Percentiles rank a stretch among this genome's conserved stretches.
These are phyloP conservation scores for Microctenopoma lineatum DNA, from an alignment of 2,797 vertebrate species.

Conservation along the genomic window DNA sequence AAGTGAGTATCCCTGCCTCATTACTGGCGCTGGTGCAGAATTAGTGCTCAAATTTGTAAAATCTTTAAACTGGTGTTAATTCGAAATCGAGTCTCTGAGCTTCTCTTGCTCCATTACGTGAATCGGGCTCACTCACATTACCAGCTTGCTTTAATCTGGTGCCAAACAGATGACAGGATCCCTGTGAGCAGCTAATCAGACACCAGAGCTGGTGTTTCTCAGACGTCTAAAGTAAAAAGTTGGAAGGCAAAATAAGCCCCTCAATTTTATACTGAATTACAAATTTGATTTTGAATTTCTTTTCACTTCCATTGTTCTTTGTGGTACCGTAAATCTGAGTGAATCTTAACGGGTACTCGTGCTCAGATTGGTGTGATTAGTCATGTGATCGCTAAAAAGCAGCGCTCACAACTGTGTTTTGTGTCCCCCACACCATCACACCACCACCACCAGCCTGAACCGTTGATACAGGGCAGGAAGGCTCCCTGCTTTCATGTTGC, in stretches of 20 bases:
- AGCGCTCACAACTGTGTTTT: too few species aligned
- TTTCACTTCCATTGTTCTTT: too few species aligned
- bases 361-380: neutral
- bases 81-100: neutral
- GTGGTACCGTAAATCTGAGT: neutral
- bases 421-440: too few species aligned
- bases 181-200: slow-evolving; percentile 18
- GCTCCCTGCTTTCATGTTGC: too few species aligned
- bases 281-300: neutral
- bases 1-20: neutral
- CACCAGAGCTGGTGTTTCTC: neutral
- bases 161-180: slow-evolving; percentile 41
- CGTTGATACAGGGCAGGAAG: too few species aligned
- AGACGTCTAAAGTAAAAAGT: slow-evolving; percentile 3
- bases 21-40: slow-evolving; percentile 8
- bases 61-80: neutral
- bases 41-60: neutral
- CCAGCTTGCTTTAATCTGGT: slow-evolving; percentile 36
- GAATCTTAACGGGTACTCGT: neutral
- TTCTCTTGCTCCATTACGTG: neutral
- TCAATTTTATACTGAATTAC: neutral
- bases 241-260: too few species aligned
- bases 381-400: neutral
- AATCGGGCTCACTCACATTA: slow-evolving; percentile 8
- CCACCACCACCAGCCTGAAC: too few species aligned